Percentiles rank a stretch among this genome's conserved stretches.
phyloP scores from a whole-genome alignment of 2,113 vertebrate species.

The Onychostoma macrolepis region DNA sequence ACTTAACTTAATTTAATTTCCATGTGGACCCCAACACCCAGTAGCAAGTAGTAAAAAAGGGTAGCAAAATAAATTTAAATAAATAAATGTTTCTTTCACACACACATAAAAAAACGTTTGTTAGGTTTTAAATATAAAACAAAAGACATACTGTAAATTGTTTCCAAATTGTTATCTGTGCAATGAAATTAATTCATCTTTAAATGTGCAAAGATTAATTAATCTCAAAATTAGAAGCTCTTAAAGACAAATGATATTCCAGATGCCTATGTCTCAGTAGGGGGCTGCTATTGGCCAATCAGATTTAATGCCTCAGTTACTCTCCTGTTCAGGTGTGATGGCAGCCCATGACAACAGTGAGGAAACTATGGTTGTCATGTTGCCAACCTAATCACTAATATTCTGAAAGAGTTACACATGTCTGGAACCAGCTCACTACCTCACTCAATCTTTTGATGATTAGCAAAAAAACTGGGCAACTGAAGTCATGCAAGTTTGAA shows the following conservation, averaged over 20 bases:
- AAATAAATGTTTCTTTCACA: too few relatives aligned
- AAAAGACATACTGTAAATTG: too few relatives aligned
- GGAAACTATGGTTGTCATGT: conserved; percentile 42
- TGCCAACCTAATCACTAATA: not conserved
- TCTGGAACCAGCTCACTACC: not conserved
- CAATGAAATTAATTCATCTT: too few relatives aligned
- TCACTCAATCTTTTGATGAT: not conserved
- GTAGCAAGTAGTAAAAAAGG: too few relatives aligned
- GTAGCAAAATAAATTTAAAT: too few relatives aligned
- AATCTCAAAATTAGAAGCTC: not conserved
- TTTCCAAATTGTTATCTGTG: too few relatives aligned
- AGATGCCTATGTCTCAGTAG: conserved; percentile 42
- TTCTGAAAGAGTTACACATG: not conserved
- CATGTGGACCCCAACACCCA: too few relatives aligned
- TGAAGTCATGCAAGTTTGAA: not conserved
- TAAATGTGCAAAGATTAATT: too few relatives aligned
- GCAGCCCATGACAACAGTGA: conserved; percentile 44
- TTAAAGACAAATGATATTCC: conserved; percentile 9
- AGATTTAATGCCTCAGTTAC: conserved; percentile 63
- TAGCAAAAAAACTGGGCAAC: not conserved
- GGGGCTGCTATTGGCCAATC: conserved; percentile 55
- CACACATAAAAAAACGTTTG: too few relatives aligned
- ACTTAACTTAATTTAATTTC: too few relatives aligned
- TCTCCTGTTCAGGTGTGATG: conserved; percentile 63
- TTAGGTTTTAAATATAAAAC: too few relatives aligned